phyloP scores from a whole-genome alignment of 2,888 invertebrate species.

The Arge pagana region DNA sequence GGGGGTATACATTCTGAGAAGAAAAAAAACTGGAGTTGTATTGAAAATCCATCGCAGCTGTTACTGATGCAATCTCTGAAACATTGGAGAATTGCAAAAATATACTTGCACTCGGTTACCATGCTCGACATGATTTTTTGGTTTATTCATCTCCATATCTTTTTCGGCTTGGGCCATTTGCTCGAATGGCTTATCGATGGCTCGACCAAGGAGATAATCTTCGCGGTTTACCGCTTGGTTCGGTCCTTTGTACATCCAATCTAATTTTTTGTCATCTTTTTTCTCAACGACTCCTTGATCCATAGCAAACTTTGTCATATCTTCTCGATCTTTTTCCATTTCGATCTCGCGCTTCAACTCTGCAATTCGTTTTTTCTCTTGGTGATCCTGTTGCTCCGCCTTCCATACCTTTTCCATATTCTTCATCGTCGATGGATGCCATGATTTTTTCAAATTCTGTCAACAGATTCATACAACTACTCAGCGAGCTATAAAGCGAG shows the following conservation, averaged over 20 bases:
- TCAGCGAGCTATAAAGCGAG: neutral
- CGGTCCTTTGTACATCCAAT: slow-evolving; percentile 86
- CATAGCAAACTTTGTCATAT: slow-evolving; percentile 67
- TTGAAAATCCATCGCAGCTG: neutral
- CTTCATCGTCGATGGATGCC: slow-evolving; percentile 78
- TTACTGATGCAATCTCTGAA: neutral
- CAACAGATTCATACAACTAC: slow-evolving; percentile 33
- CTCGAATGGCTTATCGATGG: slow-evolving; percentile 81
- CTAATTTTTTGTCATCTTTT: slow-evolving; percentile 67
- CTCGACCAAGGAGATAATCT: slow-evolving; percentile 84
- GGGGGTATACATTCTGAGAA: slow-evolving; percentile 74
- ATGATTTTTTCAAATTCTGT: slow-evolving; percentile 78
- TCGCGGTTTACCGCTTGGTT: slow-evolving; percentile 73
- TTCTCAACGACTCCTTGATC: slow-evolving; percentile 60
- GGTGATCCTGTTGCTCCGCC: slow-evolving; percentile 74
- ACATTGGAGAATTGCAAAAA: neutral
- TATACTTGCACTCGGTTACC: slow-evolving; percentile 39
- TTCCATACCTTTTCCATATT: slow-evolving; percentile 81
- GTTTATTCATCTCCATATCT: slow-evolving; percentile 55
- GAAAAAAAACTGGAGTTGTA: no score
- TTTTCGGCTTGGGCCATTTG: slow-evolving; percentile 65
- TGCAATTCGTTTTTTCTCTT: slow-evolving; percentile 69
- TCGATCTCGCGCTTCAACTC: slow-evolving; percentile 72
- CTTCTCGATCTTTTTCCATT: slow-evolving; percentile 69
- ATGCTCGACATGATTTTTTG: slow-evolving; percentile 72